Conservation (phyloP, 2,113 vertebrate species). For the Hiodon alosoides region DNA sequence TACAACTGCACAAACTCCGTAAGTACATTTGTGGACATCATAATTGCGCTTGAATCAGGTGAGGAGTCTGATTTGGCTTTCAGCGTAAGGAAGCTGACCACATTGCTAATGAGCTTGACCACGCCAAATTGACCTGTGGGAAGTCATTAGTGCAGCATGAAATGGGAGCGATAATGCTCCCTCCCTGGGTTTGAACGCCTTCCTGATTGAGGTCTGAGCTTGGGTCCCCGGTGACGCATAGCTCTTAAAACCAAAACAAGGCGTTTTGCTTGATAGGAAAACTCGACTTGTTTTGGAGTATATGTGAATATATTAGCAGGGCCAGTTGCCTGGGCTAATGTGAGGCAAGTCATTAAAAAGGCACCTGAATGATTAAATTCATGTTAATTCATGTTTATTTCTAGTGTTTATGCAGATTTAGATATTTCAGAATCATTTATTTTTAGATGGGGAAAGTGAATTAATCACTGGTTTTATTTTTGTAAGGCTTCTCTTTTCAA, state of each 20-base stretch:
- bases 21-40: not conserved
- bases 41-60: not conserved
- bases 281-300: too few relatives aligned
- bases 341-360: too few relatives aligned
- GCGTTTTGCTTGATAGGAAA: not conserved
- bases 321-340: too few relatives aligned
- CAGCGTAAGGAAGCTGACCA: not conserved
- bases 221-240: not conserved
- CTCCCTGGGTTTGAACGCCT: constrained; percentile 2
- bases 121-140: constrained; percentile 20
- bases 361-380: too few relatives aligned
- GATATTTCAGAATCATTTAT: too few relatives aligned
- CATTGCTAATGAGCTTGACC: constrained; percentile 15
- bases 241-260: not conserved
- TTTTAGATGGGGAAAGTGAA: too few relatives aligned
- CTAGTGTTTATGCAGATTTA: too few relatives aligned
- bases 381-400: too few relatives aligned
- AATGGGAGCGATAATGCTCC: constrained; percentile 11
- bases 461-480: too few relatives aligned
- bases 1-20: too few relatives aligned
- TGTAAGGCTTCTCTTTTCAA: too few relatives aligned
- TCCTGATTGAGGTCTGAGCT: not conserved
- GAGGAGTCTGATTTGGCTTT: not conserved
- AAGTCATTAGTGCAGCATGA: constrained; percentile 18
- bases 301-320: too few relatives aligned